Conservation (phyloP, 2,888 invertebrate species). For the Achlya flavicornis region DNA sequence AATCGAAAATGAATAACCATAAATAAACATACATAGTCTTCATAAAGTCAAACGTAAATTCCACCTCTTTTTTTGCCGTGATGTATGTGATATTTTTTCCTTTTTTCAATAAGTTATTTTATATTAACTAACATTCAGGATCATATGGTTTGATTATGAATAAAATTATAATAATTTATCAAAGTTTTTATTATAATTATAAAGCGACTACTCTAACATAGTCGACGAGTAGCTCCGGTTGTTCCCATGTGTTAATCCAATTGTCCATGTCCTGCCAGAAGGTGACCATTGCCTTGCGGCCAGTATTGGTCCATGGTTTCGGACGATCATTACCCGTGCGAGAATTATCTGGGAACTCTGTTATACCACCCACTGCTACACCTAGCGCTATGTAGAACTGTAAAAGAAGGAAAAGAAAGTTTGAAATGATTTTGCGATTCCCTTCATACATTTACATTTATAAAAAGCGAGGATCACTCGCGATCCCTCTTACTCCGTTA, state of each 20-base stretch:
- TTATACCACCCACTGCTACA: slow-evolving; percentile 87
- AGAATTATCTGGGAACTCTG: slow-evolving; percentile 85
- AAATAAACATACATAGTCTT: no score
- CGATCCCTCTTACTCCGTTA: no score
- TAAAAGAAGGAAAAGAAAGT: slow-evolving; percentile 18
- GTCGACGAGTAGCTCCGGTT: slow-evolving; percentile 81
- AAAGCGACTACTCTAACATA: slow-evolving; percentile 85
- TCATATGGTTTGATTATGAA: no score
- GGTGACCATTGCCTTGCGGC: slow-evolving; percentile 81
- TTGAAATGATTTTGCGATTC: no score
- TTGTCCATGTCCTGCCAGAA: slow-evolving; percentile 84
- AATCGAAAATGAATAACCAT: no score
- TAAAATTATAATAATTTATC: neutral
- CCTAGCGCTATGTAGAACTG: slow-evolving; percentile 88
- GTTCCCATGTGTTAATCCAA: slow-evolving; percentile 86
- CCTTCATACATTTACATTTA: no score
- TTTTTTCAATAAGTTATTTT: no score
- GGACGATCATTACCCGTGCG: slow-evolving; percentile 52
- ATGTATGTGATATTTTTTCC: no score
- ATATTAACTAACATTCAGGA: no score
- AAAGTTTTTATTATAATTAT: slow-evolving; percentile 31
- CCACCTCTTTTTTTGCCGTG: no score
- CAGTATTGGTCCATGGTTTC: slow-evolving; percentile 88
- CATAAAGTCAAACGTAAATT: no score
- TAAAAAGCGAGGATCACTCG: no score